A percentile compares a stretch with the other conserved stretches of the same genome.
Evolutionary conservation across 2,113 vertebrate species (phyloP).

Genomic region (Anhinga anhinga): DNA sequence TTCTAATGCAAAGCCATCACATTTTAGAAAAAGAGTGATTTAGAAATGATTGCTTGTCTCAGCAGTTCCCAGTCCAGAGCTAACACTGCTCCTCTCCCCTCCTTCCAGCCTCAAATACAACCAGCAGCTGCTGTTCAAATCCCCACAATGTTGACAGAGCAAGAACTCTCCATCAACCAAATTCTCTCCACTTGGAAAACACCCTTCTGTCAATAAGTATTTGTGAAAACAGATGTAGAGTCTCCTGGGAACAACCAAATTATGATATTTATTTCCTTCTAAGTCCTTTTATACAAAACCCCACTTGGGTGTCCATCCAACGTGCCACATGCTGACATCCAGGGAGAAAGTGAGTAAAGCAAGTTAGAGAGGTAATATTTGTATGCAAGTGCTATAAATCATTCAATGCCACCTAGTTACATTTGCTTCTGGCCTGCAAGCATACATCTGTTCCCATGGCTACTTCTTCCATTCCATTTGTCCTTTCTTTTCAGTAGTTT

Average conservation of each 20-base stretch:
- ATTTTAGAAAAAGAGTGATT: background rate
- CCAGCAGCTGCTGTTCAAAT: background rate
- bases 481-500: background rate
- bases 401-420: background rate
- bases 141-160: background rate
- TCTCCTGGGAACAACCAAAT: background rate
- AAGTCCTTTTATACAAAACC: background rate
- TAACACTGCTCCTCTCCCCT: background rate
- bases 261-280: background rate
- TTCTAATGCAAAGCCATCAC: background rate
- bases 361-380: background rate
- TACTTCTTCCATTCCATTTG: background rate
- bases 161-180: background rate
- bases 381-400: background rate
- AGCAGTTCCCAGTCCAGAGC: background rate
- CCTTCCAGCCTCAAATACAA: background rate
- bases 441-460: constrained; percentile 6
- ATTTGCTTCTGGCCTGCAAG: background rate
- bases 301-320: background rate
- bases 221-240: background rate
- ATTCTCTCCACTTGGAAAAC: background rate
- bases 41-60: background rate
- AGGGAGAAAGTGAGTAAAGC: background rate
- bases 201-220: background rate
- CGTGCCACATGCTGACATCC: background rate